Conservation (phyloP, 2,113 vertebrate species). For the Chroicocephalus ridibundus region DNA sequence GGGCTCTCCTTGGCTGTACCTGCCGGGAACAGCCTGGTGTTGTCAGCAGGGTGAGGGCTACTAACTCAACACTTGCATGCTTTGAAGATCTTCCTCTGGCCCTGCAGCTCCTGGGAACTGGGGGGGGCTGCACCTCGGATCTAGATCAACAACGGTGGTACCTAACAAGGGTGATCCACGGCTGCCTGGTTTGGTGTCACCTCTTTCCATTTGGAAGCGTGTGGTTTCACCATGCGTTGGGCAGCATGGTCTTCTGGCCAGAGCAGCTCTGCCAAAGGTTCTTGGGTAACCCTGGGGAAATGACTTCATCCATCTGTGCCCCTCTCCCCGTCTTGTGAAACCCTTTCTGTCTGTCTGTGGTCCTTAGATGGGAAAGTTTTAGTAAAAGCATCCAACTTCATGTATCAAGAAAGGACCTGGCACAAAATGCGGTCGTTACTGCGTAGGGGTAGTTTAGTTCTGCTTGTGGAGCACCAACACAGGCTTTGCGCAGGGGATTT, state of each 20-base stretch:
- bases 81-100: not conserved
- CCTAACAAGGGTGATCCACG: not conserved
- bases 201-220: rapidly evolving
- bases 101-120: not conserved
- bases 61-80: not conserved
- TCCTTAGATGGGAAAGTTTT: not conserved
- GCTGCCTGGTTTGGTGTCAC: not conserved
- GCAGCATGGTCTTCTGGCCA: not conserved
- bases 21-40: not conserved
- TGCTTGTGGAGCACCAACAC: not conserved
- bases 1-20: not conserved
- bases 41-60: not conserved
- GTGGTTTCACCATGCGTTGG: not conserved
- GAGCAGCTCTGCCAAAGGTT: not conserved
- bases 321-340: not conserved
- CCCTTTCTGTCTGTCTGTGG: not conserved
- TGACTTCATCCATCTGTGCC: rapidly evolving
- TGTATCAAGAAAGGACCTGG: not conserved
- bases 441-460: not conserved
- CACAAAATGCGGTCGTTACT: rapidly evolving
- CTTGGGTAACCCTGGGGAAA: not conserved
- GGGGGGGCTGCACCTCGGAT: not conserved
- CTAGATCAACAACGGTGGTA: not conserved
- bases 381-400: not conserved
- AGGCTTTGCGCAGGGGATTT: not conserved